Base-by-base conservation (phyloP, 2,888 invertebrate species). In the Yponomeuta evonymella region DNA sequence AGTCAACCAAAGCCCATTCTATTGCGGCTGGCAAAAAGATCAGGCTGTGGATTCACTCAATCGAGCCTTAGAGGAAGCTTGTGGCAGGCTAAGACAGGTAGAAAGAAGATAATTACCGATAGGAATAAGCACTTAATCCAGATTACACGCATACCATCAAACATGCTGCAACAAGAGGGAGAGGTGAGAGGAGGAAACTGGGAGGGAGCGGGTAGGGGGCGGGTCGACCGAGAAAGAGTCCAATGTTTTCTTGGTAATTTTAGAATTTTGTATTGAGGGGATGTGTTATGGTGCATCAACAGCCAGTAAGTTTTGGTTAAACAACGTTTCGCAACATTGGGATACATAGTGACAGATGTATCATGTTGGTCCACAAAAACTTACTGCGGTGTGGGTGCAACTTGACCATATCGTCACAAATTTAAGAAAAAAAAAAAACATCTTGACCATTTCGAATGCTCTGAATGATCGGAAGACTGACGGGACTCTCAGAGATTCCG, bases 111-210 rank as follows among this genome's bases (percentile, higher is more conserved):
- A 90, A 77, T 90, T 91, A 91, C 91, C 91, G 83, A 87, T 84
- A 85, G 80, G 86, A 79, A 83, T 81, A 78, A 82, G 79, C 84
- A 83, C 76, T 76, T 73, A 82, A 81, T 88, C 89, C 87, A 85
- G 88, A 87, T 90, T 92, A 92, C 86, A 91, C 92, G 90, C 92
- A 92, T 87, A 92, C 91, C 92, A 92, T 91, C 87, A 92, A 87
- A 90, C 89, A 91, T 79, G 91, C 92, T 92, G 92, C 85, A 92
- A 90, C 80, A 77, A 86, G 87, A 86, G 78, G 68, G 78, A 83
- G 79, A 79, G 78, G 64, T 73, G 62, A 68, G 70, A 73, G 72
- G 73, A 51, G 51, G 51, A 58, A 12, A 58, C 51, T 58, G 51
- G 51, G 51, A 58, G 51, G 78, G 51, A 70, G 67, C 43, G 71